Evolutionary conservation across 2,888 invertebrate genomes (phyloP).

Genomic region (Cecidostiba fungosa): DNA sequence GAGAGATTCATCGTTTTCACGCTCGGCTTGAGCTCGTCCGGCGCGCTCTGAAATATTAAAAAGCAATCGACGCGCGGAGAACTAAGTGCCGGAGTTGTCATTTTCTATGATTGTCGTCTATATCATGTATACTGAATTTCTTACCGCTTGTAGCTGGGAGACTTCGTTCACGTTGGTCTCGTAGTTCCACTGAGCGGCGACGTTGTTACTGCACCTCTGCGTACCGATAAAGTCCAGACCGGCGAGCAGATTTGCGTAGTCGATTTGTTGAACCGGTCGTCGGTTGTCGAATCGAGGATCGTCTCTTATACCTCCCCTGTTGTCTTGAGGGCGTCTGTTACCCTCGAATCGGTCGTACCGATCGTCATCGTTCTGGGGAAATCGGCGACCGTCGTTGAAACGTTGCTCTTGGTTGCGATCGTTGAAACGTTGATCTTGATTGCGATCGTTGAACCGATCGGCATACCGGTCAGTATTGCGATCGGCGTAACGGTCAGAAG

Average conservation of each 20-base stretch:
- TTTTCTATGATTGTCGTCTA: not conserved
- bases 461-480: not conserved
- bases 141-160: conserved; percentile 91
- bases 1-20: conserved; percentile 25
- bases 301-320: not conserved
- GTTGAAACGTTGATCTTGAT: not conserved
- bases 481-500: not conserved
- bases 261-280: conserved; percentile 19
- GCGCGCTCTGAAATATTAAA: not conserved
- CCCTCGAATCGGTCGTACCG: conserved; percentile 23
- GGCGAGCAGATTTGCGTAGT: conserved; percentile 79
- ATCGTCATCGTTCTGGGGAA: conserved; percentile 16
- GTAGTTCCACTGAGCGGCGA: conserved; percentile 94
- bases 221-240: conserved; percentile 89
- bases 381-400: conserved; percentile 5
- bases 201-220: conserved; percentile 91
- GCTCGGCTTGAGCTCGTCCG: not conserved
- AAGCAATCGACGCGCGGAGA: not conserved
- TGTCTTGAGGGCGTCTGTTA: not conserved
- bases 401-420: not conserved
- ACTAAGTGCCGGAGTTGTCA: not conserved
- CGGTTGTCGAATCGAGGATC: conserved; percentile 17
- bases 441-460: not conserved
- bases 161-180: conserved; percentile 93
- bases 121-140: conserved; percentile 76